A percentile compares a stretch with the other conserved stretches of the same genome.
Conservation (phyloP, 2,113 vertebrate species). For the Zosterops hypoxanthus region DNA sequence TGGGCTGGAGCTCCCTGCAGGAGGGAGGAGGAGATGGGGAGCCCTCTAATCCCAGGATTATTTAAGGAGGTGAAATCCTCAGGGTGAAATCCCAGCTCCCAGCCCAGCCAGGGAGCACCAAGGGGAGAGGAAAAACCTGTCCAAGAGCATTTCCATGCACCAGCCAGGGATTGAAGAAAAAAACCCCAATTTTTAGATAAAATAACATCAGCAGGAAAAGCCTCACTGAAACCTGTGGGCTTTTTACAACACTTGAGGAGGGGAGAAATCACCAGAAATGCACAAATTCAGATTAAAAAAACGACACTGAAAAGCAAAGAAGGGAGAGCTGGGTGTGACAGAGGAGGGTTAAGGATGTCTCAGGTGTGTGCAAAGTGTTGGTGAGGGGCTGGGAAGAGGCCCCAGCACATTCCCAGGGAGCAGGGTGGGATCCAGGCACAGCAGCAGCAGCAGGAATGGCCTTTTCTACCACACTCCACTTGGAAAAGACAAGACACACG, state of each 20-base stretch:
- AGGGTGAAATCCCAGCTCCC: rapidly evolving
- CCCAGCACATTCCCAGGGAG: neutral
- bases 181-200: neutral
- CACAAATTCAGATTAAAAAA: too few species aligned
- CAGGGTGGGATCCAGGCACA: neutral
- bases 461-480: constrained; percentile 40
- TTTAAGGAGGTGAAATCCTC: neutral
- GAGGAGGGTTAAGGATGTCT: neutral
- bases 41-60: neutral
- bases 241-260: too few species aligned
- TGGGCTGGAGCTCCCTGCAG: neutral
- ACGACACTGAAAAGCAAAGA: neutral
- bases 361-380: neutral
- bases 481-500: constrained; percentile 11
- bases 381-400: neutral
- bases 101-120: neutral
- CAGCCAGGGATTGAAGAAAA: neutral
- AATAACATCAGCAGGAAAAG: neutral
- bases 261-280: too few species aligned
- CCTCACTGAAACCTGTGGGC: too few species aligned
- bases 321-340: neutral
- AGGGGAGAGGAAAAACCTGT: neutral
- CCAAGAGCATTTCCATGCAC: neutral
- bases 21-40: neutral
- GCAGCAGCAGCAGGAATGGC: constrained; percentile 25